Conservation (phyloP, 2,113 vertebrate genomes). For the Vulpes vulpes region DNA sequence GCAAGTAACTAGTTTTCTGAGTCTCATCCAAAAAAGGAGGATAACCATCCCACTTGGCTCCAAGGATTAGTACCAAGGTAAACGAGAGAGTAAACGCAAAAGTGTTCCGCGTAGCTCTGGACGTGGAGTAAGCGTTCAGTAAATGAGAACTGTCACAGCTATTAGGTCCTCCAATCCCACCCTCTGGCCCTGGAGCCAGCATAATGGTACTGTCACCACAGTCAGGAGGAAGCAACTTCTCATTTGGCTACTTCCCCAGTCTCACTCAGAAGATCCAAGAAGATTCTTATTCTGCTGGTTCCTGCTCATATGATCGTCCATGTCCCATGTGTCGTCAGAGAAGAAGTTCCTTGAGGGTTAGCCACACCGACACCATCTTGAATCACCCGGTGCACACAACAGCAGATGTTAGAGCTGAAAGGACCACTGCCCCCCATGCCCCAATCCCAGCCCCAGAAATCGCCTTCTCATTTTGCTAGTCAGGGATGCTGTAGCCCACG, state of each 20-base stretch:
- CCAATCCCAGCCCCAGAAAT: not conserved
- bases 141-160: not conserved
- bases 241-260: not conserved
- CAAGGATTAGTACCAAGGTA: not conserved
- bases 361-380: not conserved
- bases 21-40: not conserved
- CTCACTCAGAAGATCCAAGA: not conserved
- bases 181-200: not conserved
- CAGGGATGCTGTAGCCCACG: not conserved
- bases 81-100: not conserved
- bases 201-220: not conserved
- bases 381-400: not conserved
- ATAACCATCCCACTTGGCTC: not conserved
- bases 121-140: too few relatives aligned
- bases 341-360: not conserved
- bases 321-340: not conserved
- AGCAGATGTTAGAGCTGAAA: not conserved
- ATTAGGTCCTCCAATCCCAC: not conserved
- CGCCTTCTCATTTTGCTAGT: not conserved
- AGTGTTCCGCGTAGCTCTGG: not conserved
- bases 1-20: not conserved
- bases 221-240: not conserved
- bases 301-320: not conserved
- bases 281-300: not conserved
- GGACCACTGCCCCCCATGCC: not conserved